Conservation (phyloP, 2,888 invertebrate genomes). For the Frankliniella fusca region DNA sequence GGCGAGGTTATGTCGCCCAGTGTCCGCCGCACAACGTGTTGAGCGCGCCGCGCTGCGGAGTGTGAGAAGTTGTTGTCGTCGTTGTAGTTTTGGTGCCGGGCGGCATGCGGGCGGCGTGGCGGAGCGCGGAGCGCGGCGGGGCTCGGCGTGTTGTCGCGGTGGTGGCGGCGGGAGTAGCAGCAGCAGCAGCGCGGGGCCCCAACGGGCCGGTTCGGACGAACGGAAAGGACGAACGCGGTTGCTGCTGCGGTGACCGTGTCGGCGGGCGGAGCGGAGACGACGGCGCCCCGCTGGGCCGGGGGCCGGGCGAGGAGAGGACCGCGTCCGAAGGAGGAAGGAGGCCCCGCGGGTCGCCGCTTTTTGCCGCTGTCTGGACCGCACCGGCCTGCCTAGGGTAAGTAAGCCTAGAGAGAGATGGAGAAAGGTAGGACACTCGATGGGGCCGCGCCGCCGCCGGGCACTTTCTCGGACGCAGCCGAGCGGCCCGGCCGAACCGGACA, state of each 20-base stretch:
- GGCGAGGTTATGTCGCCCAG: slow-evolving; percentile 7
- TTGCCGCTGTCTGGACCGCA: neutral
- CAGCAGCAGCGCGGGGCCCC: neutral
- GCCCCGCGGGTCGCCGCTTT: neutral
- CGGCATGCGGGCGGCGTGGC: neutral
- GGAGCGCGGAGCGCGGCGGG: neutral
- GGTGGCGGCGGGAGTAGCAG: neutral
- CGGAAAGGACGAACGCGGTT: neutral
- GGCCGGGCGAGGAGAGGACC: no score
- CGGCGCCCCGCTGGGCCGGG: no score
- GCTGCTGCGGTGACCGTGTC: neutral
- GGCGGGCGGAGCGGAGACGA: neutral
- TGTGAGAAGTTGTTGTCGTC: neutral
- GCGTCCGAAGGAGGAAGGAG: neutral
- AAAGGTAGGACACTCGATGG: neutral
- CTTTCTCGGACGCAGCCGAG: neutral
- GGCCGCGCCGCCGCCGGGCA: neutral
- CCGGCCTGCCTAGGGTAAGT: neutral
- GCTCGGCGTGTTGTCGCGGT: neutral
- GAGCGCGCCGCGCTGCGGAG: neutral
- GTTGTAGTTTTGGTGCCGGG: neutral
- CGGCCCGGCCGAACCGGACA: neutral
- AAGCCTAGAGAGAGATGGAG: neutral
- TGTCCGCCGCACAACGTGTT: neutral
- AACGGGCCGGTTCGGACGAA: no score